phyloP scores from a whole-genome alignment of 2,888 invertebrate genomes.

The Koerneria pararmatus region DNA sequence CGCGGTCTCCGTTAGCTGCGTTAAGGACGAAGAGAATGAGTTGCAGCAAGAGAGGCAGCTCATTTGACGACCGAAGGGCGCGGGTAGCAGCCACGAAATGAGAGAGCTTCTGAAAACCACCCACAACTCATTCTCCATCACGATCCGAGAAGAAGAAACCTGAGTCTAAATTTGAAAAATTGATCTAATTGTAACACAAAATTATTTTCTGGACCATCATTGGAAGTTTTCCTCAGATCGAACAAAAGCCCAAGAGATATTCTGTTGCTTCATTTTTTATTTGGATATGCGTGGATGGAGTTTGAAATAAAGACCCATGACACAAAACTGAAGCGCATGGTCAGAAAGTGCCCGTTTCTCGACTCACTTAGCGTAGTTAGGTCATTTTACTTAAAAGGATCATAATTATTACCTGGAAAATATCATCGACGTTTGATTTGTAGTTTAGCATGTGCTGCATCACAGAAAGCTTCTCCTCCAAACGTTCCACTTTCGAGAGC shows the following conservation, averaged over 20 bases:
- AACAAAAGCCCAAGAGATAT: too few relatives aligned
- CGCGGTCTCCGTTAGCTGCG: slow-evolving; percentile 37
- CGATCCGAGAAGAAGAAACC: too few relatives aligned
- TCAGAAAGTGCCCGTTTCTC: neutral
- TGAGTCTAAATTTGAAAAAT: too few relatives aligned
- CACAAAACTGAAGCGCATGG: neutral
- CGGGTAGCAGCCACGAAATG: slow-evolving; percentile 12
- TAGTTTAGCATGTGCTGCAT: slow-evolving; percentile 46
- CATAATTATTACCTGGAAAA: slow-evolving; percentile 28
- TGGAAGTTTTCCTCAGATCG: too few relatives aligned
- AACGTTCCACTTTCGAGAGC: slow-evolving; percentile 46
- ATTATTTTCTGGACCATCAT: too few relatives aligned
- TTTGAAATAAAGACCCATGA: neutral
- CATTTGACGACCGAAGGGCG: slow-evolving; percentile 28
- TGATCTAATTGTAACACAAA: too few relatives aligned
- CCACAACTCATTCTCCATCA: too few relatives aligned
- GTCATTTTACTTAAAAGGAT: neutral
- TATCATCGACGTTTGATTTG: slow-evolving; percentile 26
- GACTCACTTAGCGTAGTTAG: neutral
- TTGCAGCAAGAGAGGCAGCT: slow-evolving; percentile 32
- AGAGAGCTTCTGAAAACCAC: slow-evolving; percentile 22
- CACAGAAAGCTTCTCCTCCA: slow-evolving; percentile 49
- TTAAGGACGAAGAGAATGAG: slow-evolving; percentile 27
- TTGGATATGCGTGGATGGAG: neutral
- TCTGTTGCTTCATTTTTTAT: too few relatives aligned